Percentiles rank a stretch among this genome's conserved stretches.
Evolutionary conservation across 2,888 invertebrate species (phyloP).

Genomic region (Acanthosepion lycidas): DNA sequence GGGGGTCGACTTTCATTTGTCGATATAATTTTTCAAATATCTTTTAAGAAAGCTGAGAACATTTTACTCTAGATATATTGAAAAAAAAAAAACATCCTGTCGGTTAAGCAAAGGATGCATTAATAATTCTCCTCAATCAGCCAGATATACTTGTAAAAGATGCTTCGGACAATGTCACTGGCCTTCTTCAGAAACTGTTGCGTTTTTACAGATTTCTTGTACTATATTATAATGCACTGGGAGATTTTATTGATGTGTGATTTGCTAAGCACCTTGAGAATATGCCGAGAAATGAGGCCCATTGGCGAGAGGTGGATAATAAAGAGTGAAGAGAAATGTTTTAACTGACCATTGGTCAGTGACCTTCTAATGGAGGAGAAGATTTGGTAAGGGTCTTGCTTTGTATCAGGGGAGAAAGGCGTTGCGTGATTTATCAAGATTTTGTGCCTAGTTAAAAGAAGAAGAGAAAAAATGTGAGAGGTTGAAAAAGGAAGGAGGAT

Average conservation of each 20-base stretch:
- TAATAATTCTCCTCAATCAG: no score
- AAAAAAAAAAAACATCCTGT: no score
- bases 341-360: neutral
- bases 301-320: neutral
- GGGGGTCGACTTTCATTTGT: no score
- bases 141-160: neutral
- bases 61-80: no score
- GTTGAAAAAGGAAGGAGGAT: neutral
- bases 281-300: neutral
- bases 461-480: neutral
- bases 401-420: neutral
- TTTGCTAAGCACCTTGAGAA: neutral
- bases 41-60: no score
- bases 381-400: neutral
- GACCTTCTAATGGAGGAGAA: constrained; percentile 18
- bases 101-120: no score
- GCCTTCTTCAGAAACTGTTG: neutral
- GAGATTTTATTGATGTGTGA: neutral
- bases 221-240: neutral
- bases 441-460: neutral
- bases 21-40: no score
- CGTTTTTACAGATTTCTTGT: neutral
- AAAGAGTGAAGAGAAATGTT: neutral
- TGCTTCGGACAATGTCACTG: neutral
- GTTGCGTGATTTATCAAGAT: neutral